Evolutionary conservation across 2,888 invertebrate genomes (phyloP).

Genomic region (Hydrotaea cyrtoneurina): DNA sequence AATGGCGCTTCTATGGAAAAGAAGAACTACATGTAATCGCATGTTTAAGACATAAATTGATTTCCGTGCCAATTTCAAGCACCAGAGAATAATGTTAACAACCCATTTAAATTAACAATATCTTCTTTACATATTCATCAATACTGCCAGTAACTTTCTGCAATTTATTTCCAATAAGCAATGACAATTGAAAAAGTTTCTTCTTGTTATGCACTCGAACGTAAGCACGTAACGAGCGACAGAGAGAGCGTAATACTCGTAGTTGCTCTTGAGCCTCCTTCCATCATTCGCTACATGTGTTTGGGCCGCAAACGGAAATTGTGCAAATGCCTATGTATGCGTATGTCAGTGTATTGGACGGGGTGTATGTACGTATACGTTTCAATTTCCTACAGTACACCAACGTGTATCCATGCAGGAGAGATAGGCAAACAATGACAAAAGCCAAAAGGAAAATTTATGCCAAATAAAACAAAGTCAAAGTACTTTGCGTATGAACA

Average conservation of each 20-base stretch:
- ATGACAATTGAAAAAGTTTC: conserved; percentile 64
- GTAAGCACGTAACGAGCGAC: background rate
- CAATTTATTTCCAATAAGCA: conserved; percentile 66
- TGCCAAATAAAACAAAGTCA: conserved; percentile 72
- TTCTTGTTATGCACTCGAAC: background rate
- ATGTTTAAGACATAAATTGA: background rate
- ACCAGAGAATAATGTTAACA: conserved; percentile 28
- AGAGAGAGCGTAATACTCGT: background rate
- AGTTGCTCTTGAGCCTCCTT: background rate
- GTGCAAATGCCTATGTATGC: background rate
- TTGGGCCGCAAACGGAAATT: conserved; percentile 20
- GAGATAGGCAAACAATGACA: conserved; percentile 67
- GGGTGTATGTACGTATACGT: background rate
- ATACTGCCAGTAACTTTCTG: conserved; percentile 57
- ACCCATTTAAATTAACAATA: conserved; percentile 35
- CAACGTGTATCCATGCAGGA: conserved; percentile 37
- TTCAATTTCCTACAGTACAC: background rate
- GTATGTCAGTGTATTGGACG: background rate
- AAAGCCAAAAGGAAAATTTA: conserved; percentile 69
- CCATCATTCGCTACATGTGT: background rate
- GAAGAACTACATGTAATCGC: background rate
- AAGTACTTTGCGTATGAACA: conserved; percentile 69
- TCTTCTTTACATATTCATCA: conserved; percentile 54
- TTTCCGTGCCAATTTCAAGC: background rate
- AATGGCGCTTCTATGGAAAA: too few relatives aligned